Base-by-base conservation (phyloP, 2,113 vertebrate species). In the Podarcis raffonei region DNA sequence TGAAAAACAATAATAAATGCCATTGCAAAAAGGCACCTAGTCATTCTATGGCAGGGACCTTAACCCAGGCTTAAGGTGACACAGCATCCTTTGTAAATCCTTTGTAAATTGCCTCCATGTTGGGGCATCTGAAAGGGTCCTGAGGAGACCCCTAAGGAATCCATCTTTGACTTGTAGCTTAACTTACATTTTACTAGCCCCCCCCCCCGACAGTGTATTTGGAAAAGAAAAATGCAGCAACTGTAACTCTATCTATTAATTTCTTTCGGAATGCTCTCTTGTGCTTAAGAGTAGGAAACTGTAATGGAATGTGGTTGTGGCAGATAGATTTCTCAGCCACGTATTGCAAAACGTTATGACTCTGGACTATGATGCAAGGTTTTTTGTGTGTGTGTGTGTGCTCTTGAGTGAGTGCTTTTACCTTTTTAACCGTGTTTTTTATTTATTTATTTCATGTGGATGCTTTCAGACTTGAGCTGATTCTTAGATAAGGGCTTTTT, bases 281-380 rank as follows among this genome's bases (percentile, higher is more conserved):
- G 12, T n/a, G 9, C 23, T 62, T n/a, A 62, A 53, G 37, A 87
- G 16, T 71, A 53, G 39, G 13, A 8, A 66, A 30, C 22, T 89
- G 83, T 84, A 89, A 18, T 74, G 68, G 48, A 0, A 68, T 87
- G 87, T 84, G 81, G 78, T 90, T 62, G 11, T 86, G 59, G 88
- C 85, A 90, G 83, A 82, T 81, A 13, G n/a, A 62, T 75, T 75
- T 82, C 16, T 62, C 53, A 48, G 69, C 32, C 59, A 68, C 9
- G 35, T 42, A 30, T 65, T 88, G 57, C 32, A 88, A 66, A 88
- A 88, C 65, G 4, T 66, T 66, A 25, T 65, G 39, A 42, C 27
- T 65, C 15, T 66, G 57, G 25, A n/a, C 75, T 75, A 74, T 65
- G 27, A 66, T 83, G 27, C 20, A 48, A 9, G 18, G 15, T 27